Conservation (phyloP, 2,888 invertebrate species). For the Apotomis turbidana region DNA sequence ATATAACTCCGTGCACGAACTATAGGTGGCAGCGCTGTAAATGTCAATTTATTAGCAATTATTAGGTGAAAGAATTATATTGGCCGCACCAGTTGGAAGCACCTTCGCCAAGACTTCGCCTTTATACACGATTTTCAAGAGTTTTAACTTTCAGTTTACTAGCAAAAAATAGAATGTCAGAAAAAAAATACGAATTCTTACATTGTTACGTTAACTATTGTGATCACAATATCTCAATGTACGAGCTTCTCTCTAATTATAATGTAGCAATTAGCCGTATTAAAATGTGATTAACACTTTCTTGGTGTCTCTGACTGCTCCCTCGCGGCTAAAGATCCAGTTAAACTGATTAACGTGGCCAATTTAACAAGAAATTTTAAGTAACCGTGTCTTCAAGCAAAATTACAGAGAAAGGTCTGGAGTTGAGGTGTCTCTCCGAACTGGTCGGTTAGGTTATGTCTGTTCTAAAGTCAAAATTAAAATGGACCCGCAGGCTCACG, state of each 20-base stretch:
- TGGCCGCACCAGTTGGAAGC: too few relatives aligned
- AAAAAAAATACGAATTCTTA: neutral
- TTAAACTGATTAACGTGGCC: constrained; percentile 36
- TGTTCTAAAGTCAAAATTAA: constrained; percentile 56
- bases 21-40: too few relatives aligned
- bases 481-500: constrained; percentile 70
- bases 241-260: constrained; percentile 28
- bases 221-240: constrained; percentile 7
- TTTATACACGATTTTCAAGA: too few relatives aligned
- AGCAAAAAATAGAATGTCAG: too few relatives aligned
- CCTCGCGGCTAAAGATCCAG: constrained; percentile 51
- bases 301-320: constrained; percentile 61
- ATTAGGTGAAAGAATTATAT: too few relatives aligned
- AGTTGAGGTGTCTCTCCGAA: constrained; percentile 46
- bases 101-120: too few relatives aligned
- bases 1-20: too few relatives aligned
- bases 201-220: neutral
- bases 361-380: constrained; percentile 32
- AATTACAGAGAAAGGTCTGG: constrained; percentile 45
- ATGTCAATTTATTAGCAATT: too few relatives aligned
- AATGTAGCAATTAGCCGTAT: constrained; percentile 74
- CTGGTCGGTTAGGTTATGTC: constrained; percentile 45
- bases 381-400: constrained; percentile 9
- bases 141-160: too few relatives aligned
- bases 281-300: constrained; percentile 77